Conservation (phyloP, 2,113 vertebrate genomes). For the Leucopsar rothschildi region DNA sequence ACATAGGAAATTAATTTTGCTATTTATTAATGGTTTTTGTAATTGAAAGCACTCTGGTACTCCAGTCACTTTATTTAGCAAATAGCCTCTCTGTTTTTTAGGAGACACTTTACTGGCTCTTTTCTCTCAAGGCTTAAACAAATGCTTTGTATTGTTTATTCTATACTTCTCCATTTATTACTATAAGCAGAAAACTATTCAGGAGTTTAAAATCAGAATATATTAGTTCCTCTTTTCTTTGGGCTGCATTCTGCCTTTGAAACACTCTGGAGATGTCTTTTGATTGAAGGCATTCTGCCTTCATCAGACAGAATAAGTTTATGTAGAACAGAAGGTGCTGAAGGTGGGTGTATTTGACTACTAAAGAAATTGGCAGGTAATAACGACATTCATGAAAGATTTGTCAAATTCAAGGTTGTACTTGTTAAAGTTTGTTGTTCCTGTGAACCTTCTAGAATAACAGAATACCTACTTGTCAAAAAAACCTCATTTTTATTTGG, state of each 20-base stretch:
- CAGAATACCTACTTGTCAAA: neutral
- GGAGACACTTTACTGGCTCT: neutral
- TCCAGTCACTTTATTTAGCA: neutral
- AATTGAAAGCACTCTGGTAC: neutral
- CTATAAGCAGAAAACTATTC: neutral
- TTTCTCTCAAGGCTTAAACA: neutral
- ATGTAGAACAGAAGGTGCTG: neutral
- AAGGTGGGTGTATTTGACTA: neutral
- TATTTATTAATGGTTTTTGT: neutral
- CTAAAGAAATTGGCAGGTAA: neutral
- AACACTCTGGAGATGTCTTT: neutral
- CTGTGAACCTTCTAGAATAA: neutral
- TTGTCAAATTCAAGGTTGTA: neutral
- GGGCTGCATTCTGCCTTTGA: neutral
- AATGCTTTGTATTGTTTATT: neutral
- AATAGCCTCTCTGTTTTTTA: neutral
- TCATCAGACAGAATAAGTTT: neutral
- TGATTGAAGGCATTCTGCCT: neutral
- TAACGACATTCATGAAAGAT: neutral
- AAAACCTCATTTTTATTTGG: neutral
- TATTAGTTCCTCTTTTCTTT: neutral
- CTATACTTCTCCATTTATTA: neutral
- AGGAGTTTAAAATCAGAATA: neutral
- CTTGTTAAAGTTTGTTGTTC: neutral
- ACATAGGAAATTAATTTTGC: accelerated